Evolutionary conservation across 2,113 vertebrate species (phyloP), one percentile per base, ranked within the genome.

Genomic region (Tilapia sparmanii): DNA sequence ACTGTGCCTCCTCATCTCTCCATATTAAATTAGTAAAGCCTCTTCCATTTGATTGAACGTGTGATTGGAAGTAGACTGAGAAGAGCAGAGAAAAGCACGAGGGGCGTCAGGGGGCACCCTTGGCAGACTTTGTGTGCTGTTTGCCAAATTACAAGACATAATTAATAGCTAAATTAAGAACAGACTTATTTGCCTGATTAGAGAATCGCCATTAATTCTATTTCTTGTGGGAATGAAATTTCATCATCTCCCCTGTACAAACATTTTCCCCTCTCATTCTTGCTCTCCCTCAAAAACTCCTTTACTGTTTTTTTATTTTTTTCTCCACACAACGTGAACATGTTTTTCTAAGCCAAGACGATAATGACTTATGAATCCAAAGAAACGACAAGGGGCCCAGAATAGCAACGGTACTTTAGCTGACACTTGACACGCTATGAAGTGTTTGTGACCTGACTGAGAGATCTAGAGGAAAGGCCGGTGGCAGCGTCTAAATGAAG

Each of bases 151-250:
- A 92, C 85, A 82, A 91, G 89, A 88, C 54, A 59, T 92, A 93
- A 95, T 95, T 93, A 91, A 94, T 89, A 90, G 92, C 92, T 94
- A 92, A 93, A 93, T 92, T 87, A 94, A 92, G 92, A 88, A 87
- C 59, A 81, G 55, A 71, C 84, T 88, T 92, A 90, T 94, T 93
- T 94, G 87, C 88, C 83, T 83, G 84, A 90, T 93, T 94, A 82
- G 90, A 92, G 82, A 18, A 80, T 38, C 85, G 15, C 42, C 78
- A 63, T 91, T 85, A 79, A 91, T 93, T 89, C 18, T 66, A 50
- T 73, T 87, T 87, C 91, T 80, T 22, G 18, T 53, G 85, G 89
- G 85, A 85, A 54, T 52, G 55, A 83, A 87, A 87, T 86, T 85
- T 45, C 82, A 55, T 90, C 86, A 87, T 55, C 63, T 86, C 35